These are phyloP conservation scores for Rotaria magnacalcarata DNA, from an alignment of 2,888 invertebrate species.

Conservation along the genomic window DNA sequence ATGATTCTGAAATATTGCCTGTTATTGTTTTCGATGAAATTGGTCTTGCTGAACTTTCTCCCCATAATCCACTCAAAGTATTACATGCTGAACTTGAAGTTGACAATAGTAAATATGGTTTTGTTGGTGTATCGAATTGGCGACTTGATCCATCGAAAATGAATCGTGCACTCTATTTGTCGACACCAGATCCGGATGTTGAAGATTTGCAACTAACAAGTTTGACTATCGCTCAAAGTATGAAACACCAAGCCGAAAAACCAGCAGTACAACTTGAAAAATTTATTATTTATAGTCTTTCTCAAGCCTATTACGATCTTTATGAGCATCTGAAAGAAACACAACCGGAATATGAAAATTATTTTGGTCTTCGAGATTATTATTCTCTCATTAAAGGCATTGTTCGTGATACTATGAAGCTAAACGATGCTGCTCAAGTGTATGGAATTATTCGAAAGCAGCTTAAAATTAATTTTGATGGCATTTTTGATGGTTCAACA, in stretches of 20 bases:
- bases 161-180: constrained; percentile 56
- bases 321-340: background rate
- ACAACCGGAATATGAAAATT: background rate
- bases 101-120: constrained; percentile 53
- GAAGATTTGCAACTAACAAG: constrained; percentile 50
- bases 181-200: constrained; percentile 51
- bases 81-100: constrained; percentile 55
- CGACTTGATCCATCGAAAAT: constrained; percentile 58
- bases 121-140: constrained; percentile 58
- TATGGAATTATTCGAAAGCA: constrained; percentile 15
- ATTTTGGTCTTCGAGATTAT: constrained; percentile 42
- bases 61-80: constrained; percentile 56
- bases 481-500: background rate
- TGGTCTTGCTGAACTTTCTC: constrained; percentile 55
- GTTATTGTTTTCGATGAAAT: constrained; percentile 21
- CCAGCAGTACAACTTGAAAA: constrained; percentile 47
- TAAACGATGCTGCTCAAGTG: background rate
- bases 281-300: constrained; percentile 5
- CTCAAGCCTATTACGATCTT: background rate
- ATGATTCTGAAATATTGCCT: background rate
- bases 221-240: background rate
- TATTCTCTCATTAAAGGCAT: constrained; percentile 41
- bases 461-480: constrained; percentile 14
- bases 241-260: constrained; percentile 48
- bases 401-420: background rate